Conservation (phyloP, 2,113 vertebrate genomes). For the Pycnonotus jocosus region DNA sequence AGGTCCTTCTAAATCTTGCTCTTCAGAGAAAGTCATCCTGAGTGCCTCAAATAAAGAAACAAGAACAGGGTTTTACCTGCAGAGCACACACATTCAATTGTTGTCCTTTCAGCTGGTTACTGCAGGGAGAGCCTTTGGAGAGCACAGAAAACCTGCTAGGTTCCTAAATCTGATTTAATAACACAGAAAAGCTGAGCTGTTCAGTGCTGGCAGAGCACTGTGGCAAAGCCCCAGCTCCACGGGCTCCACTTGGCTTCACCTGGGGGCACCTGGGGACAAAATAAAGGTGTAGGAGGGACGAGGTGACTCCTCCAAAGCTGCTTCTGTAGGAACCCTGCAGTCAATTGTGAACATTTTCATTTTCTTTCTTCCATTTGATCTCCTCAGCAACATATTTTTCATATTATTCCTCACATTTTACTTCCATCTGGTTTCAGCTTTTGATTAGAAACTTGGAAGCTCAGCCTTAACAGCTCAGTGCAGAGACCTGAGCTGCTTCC, state of each 20-base stretch:
- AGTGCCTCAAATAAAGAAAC: neutral
- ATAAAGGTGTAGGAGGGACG: neutral
- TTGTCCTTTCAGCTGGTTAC: neutral
- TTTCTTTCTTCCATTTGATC: constrained; percentile 69
- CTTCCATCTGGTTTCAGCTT: constrained; percentile 75
- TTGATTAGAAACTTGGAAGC: constrained; percentile 65
- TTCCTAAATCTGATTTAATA: neutral
- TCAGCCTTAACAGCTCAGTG: constrained; percentile 25
- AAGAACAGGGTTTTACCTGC: neutral
- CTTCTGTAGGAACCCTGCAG: constrained; percentile 32
- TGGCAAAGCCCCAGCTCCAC: neutral
- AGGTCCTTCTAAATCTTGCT: neutral
- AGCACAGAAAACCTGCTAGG: neutral
- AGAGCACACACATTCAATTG: neutral
- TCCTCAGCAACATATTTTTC: constrained; percentile 69
- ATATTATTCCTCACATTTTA: constrained; percentile 68
- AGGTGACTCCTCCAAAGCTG: constrained; percentile 15
- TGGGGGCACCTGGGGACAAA: neutral
- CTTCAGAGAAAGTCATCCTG: neutral
- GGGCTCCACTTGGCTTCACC: neutral
- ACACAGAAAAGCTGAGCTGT: neutral
- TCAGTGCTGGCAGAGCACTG: neutral
- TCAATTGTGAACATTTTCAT: constrained; percentile 45
- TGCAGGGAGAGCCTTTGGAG: neutral
- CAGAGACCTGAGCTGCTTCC: constrained; percentile 31